Percentiles rank a stretch among this genome's conserved stretches.
Evolutionary conservation across 2,888 invertebrate species (phyloP).

Genomic region (Trisateles emortualis): DNA sequence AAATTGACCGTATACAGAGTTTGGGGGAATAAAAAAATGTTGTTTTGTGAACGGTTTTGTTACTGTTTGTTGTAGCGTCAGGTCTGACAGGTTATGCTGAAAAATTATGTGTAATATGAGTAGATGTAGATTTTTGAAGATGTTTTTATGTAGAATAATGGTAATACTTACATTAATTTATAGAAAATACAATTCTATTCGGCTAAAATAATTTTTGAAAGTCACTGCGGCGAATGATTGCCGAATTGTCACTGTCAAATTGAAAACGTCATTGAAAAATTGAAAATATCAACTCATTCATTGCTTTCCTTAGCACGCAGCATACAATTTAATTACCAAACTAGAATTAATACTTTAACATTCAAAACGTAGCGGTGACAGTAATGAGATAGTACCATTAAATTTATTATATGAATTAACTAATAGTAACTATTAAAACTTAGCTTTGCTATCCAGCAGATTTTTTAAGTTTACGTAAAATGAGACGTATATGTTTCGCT

Average conservation of each 20-base stretch:
- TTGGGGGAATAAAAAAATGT: neutral
- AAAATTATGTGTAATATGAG: neutral
- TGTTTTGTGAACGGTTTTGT: slow-evolving; percentile 12
- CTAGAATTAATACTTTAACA: neutral
- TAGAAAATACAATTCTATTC: slow-evolving; percentile 27
- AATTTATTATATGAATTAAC: too few relatives aligned
- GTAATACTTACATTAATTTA: slow-evolving; percentile 49
- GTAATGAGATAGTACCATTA: too few relatives aligned
- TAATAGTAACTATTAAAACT: too few relatives aligned
- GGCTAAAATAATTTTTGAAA: slow-evolving; percentile 62
- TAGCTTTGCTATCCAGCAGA: too few relatives aligned
- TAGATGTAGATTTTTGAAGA: neutral
- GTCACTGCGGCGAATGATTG: slow-evolving; percentile 66
- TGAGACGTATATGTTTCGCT: too few relatives aligned
- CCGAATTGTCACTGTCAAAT: slow-evolving; percentile 42
- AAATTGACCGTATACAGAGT: slow-evolving; percentile 4
- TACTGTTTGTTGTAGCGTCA: slow-evolving; percentile 38
- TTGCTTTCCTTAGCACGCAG: slow-evolving; percentile 10
- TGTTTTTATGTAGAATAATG: neutral
- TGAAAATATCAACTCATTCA: slow-evolving; percentile 44
- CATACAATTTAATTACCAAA: neutral
- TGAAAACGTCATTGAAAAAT: slow-evolving; percentile 35
- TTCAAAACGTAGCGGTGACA: too few relatives aligned
- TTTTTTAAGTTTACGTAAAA: too few relatives aligned
- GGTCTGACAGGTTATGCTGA: slow-evolving; percentile 23